phyloP scores from a whole-genome alignment of 2,888 invertebrate genomes.

The Eupithecia vulgata region DNA sequence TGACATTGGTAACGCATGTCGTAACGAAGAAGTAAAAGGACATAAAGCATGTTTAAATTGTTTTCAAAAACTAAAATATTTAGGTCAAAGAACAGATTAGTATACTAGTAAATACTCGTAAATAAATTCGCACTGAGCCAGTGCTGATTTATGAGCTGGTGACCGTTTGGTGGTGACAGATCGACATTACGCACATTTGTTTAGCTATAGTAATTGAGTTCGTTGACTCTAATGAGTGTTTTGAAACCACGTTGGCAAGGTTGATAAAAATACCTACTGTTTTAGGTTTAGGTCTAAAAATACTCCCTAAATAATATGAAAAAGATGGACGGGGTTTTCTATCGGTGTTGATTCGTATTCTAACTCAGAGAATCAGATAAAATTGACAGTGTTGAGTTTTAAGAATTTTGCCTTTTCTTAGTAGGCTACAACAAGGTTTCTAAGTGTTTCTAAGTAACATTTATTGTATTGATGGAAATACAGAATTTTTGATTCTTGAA shows the following conservation, averaged over 20 bases:
- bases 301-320: background rate
- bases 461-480: no score
- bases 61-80: conserved; percentile 37
- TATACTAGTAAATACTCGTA: background rate
- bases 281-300: background rate
- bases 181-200: conserved; percentile 29
- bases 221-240: conserved; percentile 35
- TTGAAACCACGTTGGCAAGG: conserved; percentile 24
- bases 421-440: no score
- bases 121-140: conserved; percentile 27
- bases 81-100: conserved; percentile 30
- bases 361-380: background rate
- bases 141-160: conserved; percentile 45
- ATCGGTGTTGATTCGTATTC: background rate
- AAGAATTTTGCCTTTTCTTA: no score
- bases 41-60: background rate
- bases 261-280: conserved; percentile 20
- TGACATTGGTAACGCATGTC: background rate
- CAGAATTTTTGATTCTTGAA: no score
- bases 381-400: no score
- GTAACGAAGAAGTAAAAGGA: background rate
- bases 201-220: conserved; percentile 32
- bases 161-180: conserved; percentile 32
- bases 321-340: background rate
- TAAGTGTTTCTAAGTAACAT: no score